phyloP scores from a whole-genome alignment of 2,113 vertebrate genomes.

The Thalassoma bifasciatum region DNA sequence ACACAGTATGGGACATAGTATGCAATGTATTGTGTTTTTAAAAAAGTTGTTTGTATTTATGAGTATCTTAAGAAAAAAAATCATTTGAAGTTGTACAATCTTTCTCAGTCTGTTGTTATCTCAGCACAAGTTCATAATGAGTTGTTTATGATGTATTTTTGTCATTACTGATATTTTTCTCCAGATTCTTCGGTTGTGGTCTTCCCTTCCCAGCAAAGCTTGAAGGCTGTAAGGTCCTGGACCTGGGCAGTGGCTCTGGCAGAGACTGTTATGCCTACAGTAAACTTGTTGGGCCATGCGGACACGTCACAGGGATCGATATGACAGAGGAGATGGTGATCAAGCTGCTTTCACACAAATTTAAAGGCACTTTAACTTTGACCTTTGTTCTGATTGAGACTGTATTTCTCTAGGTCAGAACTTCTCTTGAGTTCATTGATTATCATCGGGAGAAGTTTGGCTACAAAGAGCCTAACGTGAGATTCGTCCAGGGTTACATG shows the following conservation, averaged over 20 bases:
- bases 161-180: neutral
- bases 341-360: neutral
- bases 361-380: neutral
- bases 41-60: too few species aligned
- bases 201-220: conserved; percentile 86
- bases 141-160: too few species aligned
- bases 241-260: conserved; percentile 88
- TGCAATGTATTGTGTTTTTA: too few species aligned
- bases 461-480: conserved; percentile 73
- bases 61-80: too few species aligned
- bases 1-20: too few species aligned
- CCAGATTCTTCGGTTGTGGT: conserved; percentile 90
- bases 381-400: neutral
- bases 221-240: conserved; percentile 83
- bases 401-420: conserved; percentile 56
- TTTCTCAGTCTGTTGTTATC: neutral
- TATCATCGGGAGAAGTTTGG: conserved; percentile 81
- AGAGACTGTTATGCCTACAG: conserved; percentile 87
- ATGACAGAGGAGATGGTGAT: conserved; percentile 87
- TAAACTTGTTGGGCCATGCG: conserved; percentile 86
- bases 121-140: too few species aligned
- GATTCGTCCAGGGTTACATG: conserved; percentile 79
- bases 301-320: conserved; percentile 86
- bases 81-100: too few species aligned
- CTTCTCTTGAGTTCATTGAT: conserved; percentile 67